Evolutionary conservation across 2,113 vertebrate genomes (phyloP), one percentile per base, ranked within the genome.

Genomic region (Triplophysa dalaica): DNA sequence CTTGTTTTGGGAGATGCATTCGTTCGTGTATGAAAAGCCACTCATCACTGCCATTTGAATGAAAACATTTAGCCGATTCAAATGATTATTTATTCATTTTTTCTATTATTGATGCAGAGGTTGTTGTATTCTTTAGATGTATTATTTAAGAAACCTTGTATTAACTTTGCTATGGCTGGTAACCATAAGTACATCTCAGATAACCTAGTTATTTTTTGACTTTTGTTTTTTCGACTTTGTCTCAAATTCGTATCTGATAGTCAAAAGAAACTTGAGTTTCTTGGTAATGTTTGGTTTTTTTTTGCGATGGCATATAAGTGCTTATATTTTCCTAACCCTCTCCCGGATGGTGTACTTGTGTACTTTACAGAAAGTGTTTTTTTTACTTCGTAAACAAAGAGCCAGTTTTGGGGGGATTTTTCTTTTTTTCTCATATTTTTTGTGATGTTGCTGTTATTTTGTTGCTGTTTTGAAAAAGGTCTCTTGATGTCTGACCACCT

Each of bases 121-220:
- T 93, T 85, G 86, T 92, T 90, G 70, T 87, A 89, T 88, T 91
- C 93, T 89, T 91, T 94, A 93, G 91, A 94, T 93, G 94, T 89
- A 91, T 94, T 94, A 95, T 96, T 98, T 98, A 96, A 95, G 94
- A 93, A 95, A 94, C 94, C 91, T 90, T 93, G 91, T 96, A 93
- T 95, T 95, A 95, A 94, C 93, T 92, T 77, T 91, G 94, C 95
- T 97, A 93, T 98, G 97, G 97, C 96, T 98, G 97, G 97, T 95
- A 94, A 95, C 97, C 96, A 98, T 98, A 92, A 89, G 82, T 91
- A 90, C 91, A 93, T 92, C 91, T 93, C 91, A 92, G 86, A 89
- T 89, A 92, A 91, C 88, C 84, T 89, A 86, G 87, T 89, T 90
- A 74, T 88, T 84, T 85, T 83, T 69, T 78, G 54, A 82, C 22